Conservation (phyloP, 1,140 invertebrate species). For the Teleogryllus occipitalis region DNA sequence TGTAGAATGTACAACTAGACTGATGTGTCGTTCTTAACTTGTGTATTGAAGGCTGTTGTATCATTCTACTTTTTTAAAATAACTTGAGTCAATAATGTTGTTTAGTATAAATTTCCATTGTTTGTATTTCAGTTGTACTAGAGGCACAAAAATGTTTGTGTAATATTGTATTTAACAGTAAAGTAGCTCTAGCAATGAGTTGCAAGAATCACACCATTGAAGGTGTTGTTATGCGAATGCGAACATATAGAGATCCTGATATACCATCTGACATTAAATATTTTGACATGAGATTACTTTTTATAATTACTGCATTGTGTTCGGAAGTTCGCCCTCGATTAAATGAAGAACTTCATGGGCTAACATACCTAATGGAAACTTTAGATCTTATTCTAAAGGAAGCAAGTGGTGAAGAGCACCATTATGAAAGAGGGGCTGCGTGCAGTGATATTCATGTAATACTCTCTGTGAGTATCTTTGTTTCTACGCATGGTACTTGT, state of each 20-base stretch:
- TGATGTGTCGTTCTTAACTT: too few relatives aligned
- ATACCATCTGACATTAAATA: slow-evolving; percentile 64
- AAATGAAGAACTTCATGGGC: slow-evolving; percentile 67
- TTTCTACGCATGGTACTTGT: too few relatives aligned
- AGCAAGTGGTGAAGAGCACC: slow-evolving; percentile 30
- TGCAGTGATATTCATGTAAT: slow-evolving; percentile 21
- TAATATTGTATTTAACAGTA: slow-evolving; percentile 80
- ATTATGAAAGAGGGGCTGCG: slow-evolving; percentile 27
- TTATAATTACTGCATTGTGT: slow-evolving; percentile 76
- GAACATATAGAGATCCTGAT: slow-evolving; percentile 50
- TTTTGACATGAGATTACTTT: slow-evolving; percentile 82
- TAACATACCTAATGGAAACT: slow-evolving; percentile 69
- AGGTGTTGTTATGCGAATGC: slow-evolving; percentile 64
- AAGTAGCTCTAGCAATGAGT: slow-evolving; percentile 56
- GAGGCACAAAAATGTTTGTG: slow-evolving; percentile 84
- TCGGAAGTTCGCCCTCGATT: slow-evolving; percentile 57
- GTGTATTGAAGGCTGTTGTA: too few relatives aligned
- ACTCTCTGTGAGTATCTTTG: slow-evolving; percentile 11
- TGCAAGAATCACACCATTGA: slow-evolving; percentile 62
- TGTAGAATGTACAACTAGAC: too few relatives aligned
- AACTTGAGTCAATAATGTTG: too few relatives aligned
- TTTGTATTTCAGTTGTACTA: slow-evolving; percentile 48
- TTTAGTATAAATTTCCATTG: not conserved
- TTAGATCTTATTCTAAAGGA: slow-evolving; percentile 63
- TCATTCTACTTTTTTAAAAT: too few relatives aligned